These are phyloP conservation scores for Centruroides vittatus DNA, from an alignment of 1,140 invertebrate species.

Conservation along the genomic window DNA sequence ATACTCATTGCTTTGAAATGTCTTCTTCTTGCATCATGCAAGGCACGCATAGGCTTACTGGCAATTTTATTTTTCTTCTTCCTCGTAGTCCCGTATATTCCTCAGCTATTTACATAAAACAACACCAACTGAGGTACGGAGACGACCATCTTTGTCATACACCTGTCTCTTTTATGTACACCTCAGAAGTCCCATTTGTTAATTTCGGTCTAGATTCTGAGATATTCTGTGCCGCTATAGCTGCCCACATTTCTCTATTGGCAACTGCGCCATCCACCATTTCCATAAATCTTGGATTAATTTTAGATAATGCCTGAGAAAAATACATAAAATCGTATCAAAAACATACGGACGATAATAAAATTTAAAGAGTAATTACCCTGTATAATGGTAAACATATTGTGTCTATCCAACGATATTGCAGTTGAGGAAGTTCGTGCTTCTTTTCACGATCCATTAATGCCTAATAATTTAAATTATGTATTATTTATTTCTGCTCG, in stretches of 20 bases:
- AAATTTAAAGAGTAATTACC: conserved; percentile 19
- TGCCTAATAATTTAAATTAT: conserved; percentile 10
- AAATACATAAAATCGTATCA: neutral
- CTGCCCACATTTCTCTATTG: conserved; percentile 30
- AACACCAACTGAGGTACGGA: too few species aligned
- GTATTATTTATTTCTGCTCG: neutral
- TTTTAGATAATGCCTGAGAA: conserved; percentile 27
- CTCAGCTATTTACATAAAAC: too few species aligned
- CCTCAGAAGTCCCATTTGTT: neutral
- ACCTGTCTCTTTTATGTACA: too few species aligned
- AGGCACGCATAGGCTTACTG: too few species aligned
- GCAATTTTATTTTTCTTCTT: too few species aligned
- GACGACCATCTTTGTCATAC: too few species aligned
- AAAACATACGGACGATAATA: neutral
- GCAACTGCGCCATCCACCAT: conserved; percentile 31
- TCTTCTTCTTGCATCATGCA: too few species aligned
- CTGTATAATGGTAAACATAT: conserved; percentile 33
- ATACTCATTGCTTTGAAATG: too few species aligned
- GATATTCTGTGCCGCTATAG: conserved; percentile 14
- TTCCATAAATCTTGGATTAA: conserved; percentile 30
- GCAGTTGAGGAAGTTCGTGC: conserved; percentile 31
- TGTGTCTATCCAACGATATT: conserved; percentile 31
- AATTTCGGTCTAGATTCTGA: neutral
- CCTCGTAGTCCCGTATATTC: too few species aligned
- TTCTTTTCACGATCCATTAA: conserved; percentile 32